phyloP scores from a whole-genome alignment of 2,113 vertebrate species.

The Hyperopisus bebe region DNA sequence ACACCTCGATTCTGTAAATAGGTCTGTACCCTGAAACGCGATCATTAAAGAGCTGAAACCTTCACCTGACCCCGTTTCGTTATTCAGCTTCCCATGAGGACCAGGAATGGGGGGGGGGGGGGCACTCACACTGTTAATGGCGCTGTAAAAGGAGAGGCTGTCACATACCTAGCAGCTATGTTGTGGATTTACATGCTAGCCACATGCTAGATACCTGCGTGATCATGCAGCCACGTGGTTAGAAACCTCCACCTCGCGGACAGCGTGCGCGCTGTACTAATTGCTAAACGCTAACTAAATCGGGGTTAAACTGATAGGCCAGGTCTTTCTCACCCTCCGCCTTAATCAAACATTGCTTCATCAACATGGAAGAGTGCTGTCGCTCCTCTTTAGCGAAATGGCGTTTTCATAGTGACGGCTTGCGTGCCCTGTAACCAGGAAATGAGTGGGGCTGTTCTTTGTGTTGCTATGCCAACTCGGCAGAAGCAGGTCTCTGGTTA shows the following conservation, averaged over 20 bases:
- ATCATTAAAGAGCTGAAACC: slow-evolving; percentile 17
- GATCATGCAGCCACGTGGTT: not conserved
- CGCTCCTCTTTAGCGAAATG: not conserved
- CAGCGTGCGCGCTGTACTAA: not conserved
- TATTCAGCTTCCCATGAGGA: not conserved
- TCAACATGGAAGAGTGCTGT: not conserved
- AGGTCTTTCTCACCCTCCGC: not conserved
- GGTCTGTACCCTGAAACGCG: not conserved
- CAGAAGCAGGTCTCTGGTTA: not conserved
- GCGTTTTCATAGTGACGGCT: slow-evolving; percentile 12
- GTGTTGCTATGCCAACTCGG: slow-evolving; percentile 10
- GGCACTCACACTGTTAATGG: not conserved
- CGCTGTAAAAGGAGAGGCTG: not conserved
- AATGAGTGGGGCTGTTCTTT: not conserved
- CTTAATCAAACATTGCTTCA: not conserved
- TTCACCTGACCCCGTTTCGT: not conserved
- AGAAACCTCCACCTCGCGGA: not conserved
- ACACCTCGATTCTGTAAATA: not conserved
- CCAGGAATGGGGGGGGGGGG: not conserved
- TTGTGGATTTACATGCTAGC: not conserved
- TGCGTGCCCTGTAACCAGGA: slow-evolving; percentile 13
- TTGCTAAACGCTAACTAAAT: not conserved
- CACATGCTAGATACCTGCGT: not conserved
- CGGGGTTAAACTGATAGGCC: not conserved
- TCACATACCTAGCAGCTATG: not conserved